Evolutionary conservation across 2,113 vertebrate genomes (phyloP), one percentile per base, ranked within the genome.

Genomic region (Burhinus bistriatus): DNA sequence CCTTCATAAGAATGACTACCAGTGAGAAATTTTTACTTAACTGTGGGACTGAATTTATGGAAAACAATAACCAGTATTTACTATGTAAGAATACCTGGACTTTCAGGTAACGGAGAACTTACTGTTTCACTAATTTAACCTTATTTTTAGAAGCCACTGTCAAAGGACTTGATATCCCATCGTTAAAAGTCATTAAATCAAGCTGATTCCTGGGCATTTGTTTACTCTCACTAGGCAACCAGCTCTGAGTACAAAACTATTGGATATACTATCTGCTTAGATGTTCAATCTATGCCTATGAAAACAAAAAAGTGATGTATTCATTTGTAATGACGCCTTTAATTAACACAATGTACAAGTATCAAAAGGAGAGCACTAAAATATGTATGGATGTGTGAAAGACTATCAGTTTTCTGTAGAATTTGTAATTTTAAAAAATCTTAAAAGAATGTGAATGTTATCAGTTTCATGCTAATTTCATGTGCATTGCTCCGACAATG

Each of bases 191-290:
- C 87, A 94, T 87, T 96, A 80, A 51, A 76, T 44, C 65, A 55
- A 82, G 25, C 17, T 72, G 62, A 71, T 57, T 82, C 84, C 70
- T n/a, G 42, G 72, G 30, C 6, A 68, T 59, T 54, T 54, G 40
- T 94, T 93, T 68, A 88, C 51, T 59, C 76, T 90, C 21, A 7
- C 97, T 78, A 94, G 72, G 83, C 90, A 96, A 93, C 68, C 23
- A 54, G 26, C 44, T 70, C 71, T 42, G 51, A 84, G 86, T 47
- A 82, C 55, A 78, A 88, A 95, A 92, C 61, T 75, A 81, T 36
- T 93, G 76, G 59, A 81, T 57, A 66, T 7, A 15, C 75, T 94
- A 96, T 92, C 72, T 78, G 64, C 88, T 81, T 64, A 44, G n/a
- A 70, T 1, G 7, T 90, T 75, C 72, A 47, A 10, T 90, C 23